These are phyloP conservation scores for Bergia puertoricense DNA, from an alignment of 92 coral and sea anemone species.

Conservation along the genomic window DNA sequence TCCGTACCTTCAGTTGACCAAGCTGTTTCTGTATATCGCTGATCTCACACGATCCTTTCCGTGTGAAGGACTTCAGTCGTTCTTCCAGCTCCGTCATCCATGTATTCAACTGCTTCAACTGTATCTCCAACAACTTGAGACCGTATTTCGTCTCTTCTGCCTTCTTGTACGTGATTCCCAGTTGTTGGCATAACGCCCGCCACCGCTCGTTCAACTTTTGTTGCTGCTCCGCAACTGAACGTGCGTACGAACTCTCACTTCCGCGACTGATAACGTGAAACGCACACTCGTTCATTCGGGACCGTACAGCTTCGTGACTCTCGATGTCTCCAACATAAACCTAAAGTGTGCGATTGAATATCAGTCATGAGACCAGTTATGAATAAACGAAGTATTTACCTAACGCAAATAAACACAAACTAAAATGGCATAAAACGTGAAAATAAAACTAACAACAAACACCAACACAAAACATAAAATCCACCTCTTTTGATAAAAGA, in stretches of 20 bases:
- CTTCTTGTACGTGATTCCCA: constrained; percentile 96
- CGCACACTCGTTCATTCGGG: constrained; percentile 86
- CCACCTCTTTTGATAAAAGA: no score
- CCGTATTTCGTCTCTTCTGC: constrained; percentile 98
- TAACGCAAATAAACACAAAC: no score
- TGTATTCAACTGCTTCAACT: constrained; percentile 85
- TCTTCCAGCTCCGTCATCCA: constrained; percentile 93
- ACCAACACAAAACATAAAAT: no score
- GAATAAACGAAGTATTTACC: no score
- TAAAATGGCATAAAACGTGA: no score
- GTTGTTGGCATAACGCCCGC: constrained; percentile 95
- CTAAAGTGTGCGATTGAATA: constrained; percentile 35
- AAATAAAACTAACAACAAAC: no score
- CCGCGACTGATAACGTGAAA: constrained; percentile 85
- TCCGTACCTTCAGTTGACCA: constrained; percentile 74
- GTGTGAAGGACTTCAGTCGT: constrained; percentile 61
- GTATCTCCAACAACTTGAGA: constrained; percentile 86
- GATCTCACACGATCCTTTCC: constrained; percentile 69
- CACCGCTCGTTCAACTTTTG: constrained; percentile 92
- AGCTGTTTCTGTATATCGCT: constrained; percentile 77
- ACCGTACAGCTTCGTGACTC: constrained; percentile 83
- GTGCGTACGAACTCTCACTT: constrained; percentile 84
- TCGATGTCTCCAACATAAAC: constrained; percentile 96
- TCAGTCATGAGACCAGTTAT: background rate
- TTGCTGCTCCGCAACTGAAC: constrained; percentile 78